Evolutionary conservation across 1,140 invertebrate genomes (phyloP).

Genomic region (Conopomorpha cramerella): DNA sequence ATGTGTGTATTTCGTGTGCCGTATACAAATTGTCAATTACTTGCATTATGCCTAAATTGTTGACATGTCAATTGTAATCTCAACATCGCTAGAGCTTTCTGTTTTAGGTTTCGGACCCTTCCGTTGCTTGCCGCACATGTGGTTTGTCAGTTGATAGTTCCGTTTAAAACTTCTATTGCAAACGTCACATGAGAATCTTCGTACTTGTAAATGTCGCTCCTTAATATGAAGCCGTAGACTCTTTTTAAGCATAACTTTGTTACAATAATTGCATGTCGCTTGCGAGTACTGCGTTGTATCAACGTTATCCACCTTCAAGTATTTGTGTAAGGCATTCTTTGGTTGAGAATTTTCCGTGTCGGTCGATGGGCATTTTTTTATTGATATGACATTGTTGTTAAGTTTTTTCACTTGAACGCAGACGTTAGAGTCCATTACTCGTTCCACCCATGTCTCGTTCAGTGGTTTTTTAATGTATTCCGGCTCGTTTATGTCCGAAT

Average conservation of each 20-base stretch:
- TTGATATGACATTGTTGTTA: slow-evolving; percentile 22
- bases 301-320: slow-evolving; percentile 8
- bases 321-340: slow-evolving; percentile 6
- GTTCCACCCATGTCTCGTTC: slow-evolving; percentile 35
- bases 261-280: slow-evolving; percentile 33
- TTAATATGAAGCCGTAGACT: slow-evolving; percentile 24
- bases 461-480: slow-evolving; percentile 11
- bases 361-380: slow-evolving; percentile 14
- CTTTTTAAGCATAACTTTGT: slow-evolving; percentile 38
- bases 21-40: too few relatives aligned
- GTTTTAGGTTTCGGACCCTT: too few relatives aligned
- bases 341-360: not conserved
- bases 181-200: slow-evolving; percentile 17
- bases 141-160: slow-evolving; percentile 20
- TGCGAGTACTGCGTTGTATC: slow-evolving; percentile 19
- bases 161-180: slow-evolving; percentile 17
- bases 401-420: slow-evolving; percentile 32
- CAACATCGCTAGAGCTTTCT: too few relatives aligned
- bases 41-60: too few relatives aligned
- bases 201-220: slow-evolving; percentile 23
- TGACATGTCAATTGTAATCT: too few relatives aligned
- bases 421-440: slow-evolving; percentile 13
- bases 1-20: too few relatives aligned
- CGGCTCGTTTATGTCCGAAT: slow-evolving; percentile 17
- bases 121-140: slow-evolving; percentile 26